phyloP scores from a whole-genome alignment of 2,797 vertebrate genomes.

The Pantherophis vulpinus region DNA sequence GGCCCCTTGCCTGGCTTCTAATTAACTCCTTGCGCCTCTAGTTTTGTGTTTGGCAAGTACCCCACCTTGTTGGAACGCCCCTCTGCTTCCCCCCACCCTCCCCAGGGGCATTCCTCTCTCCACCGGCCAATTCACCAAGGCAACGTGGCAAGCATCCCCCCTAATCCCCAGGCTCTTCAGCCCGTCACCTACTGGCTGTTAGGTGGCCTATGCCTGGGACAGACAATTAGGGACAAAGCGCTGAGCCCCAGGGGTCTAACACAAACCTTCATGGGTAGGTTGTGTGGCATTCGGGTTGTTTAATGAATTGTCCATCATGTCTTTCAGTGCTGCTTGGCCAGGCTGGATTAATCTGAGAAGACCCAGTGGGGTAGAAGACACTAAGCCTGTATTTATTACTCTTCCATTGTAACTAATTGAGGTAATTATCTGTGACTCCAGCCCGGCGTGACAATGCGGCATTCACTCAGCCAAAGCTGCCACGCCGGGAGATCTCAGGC shows the following conservation, averaged over 20 bases:
- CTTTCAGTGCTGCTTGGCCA: slow-evolving; percentile 91
- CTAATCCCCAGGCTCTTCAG: slow-evolving; percentile 76
- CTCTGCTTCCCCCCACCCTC: slow-evolving; percentile 65
- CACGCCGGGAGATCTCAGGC: slow-evolving; percentile 50
- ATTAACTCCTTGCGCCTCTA: slow-evolving; percentile 84
- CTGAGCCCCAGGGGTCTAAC: slow-evolving; percentile 95
- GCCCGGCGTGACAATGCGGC: slow-evolving; percentile 91
- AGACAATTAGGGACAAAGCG: slow-evolving; percentile 90
- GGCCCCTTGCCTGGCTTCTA: slow-evolving; percentile 84
- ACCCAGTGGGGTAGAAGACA: slow-evolving; percentile 99
- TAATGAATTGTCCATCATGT: slow-evolving; percentile 99
- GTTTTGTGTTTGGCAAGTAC: slow-evolving; percentile 66
- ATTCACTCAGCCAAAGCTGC: slow-evolving; percentile 68
- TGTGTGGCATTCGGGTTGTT: slow-evolving; percentile 97
- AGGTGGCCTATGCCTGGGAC: slow-evolving; percentile 85
- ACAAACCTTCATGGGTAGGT: slow-evolving; percentile 98
- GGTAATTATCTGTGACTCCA: slow-evolving; percentile 99
- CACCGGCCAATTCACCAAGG: slow-evolving; percentile 87
- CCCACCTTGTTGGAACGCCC: slow-evolving; percentile 86
- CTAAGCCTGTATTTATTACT: slow-evolving; percentile 99
- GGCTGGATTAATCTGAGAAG: slow-evolving; percentile 88
- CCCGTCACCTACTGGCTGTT: slow-evolving; percentile 95
- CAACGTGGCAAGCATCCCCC: slow-evolving; percentile 84
- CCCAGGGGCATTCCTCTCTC: slow-evolving; percentile 86
- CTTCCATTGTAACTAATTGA: slow-evolving; percentile 99